These are phyloP conservation scores for Myoxocephalus aenaeus DNA, from an alignment of 2,797 vertebrate genomes.

Conservation along the genomic window DNA sequence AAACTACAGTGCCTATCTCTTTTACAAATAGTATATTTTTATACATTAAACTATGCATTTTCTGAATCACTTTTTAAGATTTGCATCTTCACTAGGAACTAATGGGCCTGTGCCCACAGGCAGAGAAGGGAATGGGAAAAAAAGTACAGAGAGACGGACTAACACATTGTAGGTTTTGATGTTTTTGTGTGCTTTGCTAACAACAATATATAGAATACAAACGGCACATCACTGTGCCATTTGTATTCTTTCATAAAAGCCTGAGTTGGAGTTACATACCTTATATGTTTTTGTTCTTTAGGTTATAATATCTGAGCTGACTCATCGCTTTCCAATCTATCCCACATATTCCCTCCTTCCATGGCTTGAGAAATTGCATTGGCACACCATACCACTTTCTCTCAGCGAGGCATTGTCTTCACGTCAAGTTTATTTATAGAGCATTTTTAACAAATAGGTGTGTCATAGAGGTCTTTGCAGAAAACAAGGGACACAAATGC, in stretches of 20 bases:
- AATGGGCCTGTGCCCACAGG: neutral
- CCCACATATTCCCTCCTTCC: conserved; percentile 2
- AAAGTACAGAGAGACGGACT: neutral
- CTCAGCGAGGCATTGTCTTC: conserved; percentile 17
- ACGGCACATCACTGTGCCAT: neutral
- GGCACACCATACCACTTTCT: conserved; percentile 5
- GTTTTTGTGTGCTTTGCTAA: conserved; percentile 1
- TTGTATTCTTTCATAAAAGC: neutral
- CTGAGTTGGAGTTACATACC: neutral
- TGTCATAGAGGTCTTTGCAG: conserved; percentile 17
- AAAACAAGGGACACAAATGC: conserved; percentile 14
- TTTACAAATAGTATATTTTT: neutral
- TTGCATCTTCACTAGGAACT: neutral
- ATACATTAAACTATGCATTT: neutral
- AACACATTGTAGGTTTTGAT: neutral
- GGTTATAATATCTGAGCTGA: neutral
- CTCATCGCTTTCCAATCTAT: conserved; percentile 12
- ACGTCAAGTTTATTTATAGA: conserved; percentile 36
- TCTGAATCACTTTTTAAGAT: conserved; percentile 19
- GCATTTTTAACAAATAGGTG: conserved; percentile 17
- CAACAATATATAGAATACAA: neutral
- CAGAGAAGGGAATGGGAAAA: neutral
- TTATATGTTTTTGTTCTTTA: neutral
- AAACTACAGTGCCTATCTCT: neutral
- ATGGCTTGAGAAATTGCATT: conserved; percentile 31